phyloP scores from a whole-genome alignment of 2,888 invertebrate genomes.

The Crocallis elinguaria region DNA sequence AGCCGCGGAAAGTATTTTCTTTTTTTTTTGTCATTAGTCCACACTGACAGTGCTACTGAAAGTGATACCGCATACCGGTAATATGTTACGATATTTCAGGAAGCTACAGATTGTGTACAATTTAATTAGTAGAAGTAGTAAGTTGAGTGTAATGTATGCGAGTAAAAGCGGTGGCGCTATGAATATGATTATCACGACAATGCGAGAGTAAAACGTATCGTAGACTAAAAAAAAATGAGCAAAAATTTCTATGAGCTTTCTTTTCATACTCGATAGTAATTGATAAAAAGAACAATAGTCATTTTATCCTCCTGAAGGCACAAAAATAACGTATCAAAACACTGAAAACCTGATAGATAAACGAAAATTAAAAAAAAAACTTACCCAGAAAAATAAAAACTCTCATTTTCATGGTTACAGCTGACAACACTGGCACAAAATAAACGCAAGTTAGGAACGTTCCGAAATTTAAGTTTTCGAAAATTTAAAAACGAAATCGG shows the following conservation, averaged over 20 bases:
- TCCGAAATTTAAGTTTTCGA: constrained; percentile 39
- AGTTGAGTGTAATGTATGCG: constrained; percentile 16
- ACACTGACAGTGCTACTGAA: background rate
- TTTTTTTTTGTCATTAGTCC: constrained; percentile 1
- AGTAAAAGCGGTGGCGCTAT: constrained; percentile 22
- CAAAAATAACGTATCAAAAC: background rate
- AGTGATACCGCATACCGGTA: constrained; percentile 3
- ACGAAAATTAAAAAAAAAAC: constrained; percentile 41
- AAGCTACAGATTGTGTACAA: background rate
- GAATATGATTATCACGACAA: constrained; percentile 25
- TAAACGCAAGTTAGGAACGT: constrained; percentile 38
- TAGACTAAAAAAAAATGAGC: background rate
- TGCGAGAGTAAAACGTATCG: background rate
- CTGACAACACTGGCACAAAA: constrained; percentile 68
- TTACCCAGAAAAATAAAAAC: constrained; percentile 71
- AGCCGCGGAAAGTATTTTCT: constrained; percentile 9
- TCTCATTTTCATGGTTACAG: constrained; percentile 63
- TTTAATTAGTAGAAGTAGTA: constrained; percentile 13
- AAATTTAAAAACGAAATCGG: constrained; percentile 48
- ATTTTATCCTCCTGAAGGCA: background rate
- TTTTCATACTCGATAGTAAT: background rate
- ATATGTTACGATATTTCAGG: constrained; percentile 1
- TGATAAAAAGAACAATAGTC: too few species aligned
- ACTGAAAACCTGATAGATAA: background rate
- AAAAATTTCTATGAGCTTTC: background rate